Evolutionary conservation across 1,140 invertebrate species (phyloP).

Genomic region (Drosophila repletoides): DNA sequence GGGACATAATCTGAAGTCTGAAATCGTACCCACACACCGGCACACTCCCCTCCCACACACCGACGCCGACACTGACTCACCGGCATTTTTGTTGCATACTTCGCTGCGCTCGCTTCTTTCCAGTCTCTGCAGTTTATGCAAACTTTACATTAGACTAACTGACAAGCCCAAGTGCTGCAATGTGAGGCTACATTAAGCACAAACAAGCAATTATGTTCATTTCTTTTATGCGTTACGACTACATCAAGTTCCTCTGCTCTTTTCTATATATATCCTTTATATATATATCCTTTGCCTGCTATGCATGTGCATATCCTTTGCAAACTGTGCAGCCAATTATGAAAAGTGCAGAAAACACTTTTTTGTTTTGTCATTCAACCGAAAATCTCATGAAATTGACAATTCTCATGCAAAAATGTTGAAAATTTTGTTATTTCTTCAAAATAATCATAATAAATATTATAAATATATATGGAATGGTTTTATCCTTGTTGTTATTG

Average conservation of each 20-base stretch:
- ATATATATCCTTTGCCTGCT: too few relatives aligned
- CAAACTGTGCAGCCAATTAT: constrained; percentile 47
- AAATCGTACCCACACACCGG: neutral
- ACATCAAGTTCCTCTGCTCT: neutral
- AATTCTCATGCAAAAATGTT: constrained; percentile 14
- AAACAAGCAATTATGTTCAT: constrained; percentile 67
- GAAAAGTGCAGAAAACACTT: constrained; percentile 43
- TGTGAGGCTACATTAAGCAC: constrained; percentile 55
- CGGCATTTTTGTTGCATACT: neutral
- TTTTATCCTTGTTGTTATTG: constrained; percentile 15
- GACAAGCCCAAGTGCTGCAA: constrained; percentile 44
- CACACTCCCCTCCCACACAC: neutral
- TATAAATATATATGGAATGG: constrained; percentile 1
- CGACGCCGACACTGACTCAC: neutral
- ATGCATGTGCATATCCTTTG: neutral
- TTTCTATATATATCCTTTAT: too few relatives aligned
- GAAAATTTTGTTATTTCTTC: constrained; percentile 19
- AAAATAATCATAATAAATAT: constrained; percentile 42
- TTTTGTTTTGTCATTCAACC: neutral
- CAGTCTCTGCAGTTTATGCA: constrained; percentile 44
- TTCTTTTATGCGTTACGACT: constrained; percentile 27
- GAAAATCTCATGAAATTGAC: neutral
- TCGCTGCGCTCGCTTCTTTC: constrained; percentile 11
- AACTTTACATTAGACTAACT: constrained; percentile 29
- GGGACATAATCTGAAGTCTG: constrained; percentile 40